Conservation (phyloP, 2,113 vertebrate genomes). For the Triplophysa dalaica region DNA sequence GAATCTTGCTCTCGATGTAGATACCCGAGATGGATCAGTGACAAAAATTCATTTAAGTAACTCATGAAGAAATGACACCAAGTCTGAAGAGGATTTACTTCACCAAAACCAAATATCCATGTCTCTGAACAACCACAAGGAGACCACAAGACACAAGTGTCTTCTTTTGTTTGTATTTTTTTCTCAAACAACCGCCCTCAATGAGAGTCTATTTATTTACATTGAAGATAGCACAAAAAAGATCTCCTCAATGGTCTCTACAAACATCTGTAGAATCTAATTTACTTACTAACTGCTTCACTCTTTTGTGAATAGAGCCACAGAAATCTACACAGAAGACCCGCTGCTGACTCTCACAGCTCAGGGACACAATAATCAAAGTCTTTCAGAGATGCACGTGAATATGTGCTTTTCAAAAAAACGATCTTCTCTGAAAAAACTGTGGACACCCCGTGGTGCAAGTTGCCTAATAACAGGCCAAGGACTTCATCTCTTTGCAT, state of each 20-base stretch:
- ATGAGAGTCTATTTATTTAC: slow-evolving; percentile 72
- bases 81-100: neutral
- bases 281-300: slow-evolving; percentile 41
- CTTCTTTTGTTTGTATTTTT: slow-evolving; percentile 71
- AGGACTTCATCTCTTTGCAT: slow-evolving; percentile 27
- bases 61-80: neutral
- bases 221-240: slow-evolving; percentile 70
- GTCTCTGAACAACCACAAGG: slow-evolving; percentile 85
- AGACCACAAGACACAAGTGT: slow-evolving; percentile 83
- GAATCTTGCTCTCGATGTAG: neutral
- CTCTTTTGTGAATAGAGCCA: slow-evolving; percentile 23
- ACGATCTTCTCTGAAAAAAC: slow-evolving; percentile 18
- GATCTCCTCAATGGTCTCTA: slow-evolving; percentile 59
- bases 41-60: neutral
- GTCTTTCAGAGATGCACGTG: slow-evolving; percentile 2
- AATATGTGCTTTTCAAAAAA: slow-evolving; percentile 22
- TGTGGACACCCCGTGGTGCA: slow-evolving; percentile 27
- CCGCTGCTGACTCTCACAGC: slow-evolving; percentile 23
- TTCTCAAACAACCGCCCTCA: slow-evolving; percentile 75
- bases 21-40: neutral
- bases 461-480: neutral
- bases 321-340: neutral
- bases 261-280: slow-evolving; percentile 52
- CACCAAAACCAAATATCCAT: slow-evolving; percentile 61
- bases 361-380: slow-evolving; percentile 9